phyloP scores from a whole-genome alignment of 2,888 invertebrate genomes.

The Lochmaea capreae region DNA sequence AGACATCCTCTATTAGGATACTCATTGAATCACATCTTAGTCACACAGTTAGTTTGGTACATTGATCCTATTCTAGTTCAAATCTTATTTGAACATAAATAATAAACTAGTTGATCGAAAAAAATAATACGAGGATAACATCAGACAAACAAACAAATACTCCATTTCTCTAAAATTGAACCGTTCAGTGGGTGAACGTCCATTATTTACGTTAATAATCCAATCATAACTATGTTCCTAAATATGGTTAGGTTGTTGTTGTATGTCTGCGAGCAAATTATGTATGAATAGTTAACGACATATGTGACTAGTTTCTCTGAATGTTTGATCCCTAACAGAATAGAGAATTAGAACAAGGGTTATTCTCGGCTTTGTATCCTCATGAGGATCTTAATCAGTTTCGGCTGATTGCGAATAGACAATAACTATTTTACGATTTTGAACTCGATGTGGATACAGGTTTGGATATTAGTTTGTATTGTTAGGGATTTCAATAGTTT shows the following conservation, averaged over 20 bases:
- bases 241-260: conserved; percentile 34
- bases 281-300: conserved; percentile 39
- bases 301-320: conserved; percentile 41
- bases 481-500: conserved; percentile 32
- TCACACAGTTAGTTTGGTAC: too few species aligned
- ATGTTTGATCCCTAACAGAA: conserved; percentile 45
- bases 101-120: too few species aligned
- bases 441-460: conserved; percentile 29
- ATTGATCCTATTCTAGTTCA: too few species aligned
- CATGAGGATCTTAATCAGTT: conserved; percentile 37
- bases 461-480: conserved; percentile 37
- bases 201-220: conserved; percentile 24
- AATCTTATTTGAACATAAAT: too few species aligned
- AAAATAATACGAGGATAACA: too few species aligned
- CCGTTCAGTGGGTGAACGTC: conserved; percentile 3
- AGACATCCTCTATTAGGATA: too few species aligned
- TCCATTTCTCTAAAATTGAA: not conserved
- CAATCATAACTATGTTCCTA: conserved; percentile 26
- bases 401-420: conserved; percentile 38
- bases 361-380: conserved; percentile 38
- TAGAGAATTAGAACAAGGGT: conserved; percentile 44
- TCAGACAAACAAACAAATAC: too few species aligned
- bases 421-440: conserved; percentile 34
- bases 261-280: conserved; percentile 38
- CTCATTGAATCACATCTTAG: too few species aligned